These are phyloP conservation scores for Pelochelys cantorii DNA, from an alignment of 2,797 vertebrate genomes.

Conservation along the genomic window DNA sequence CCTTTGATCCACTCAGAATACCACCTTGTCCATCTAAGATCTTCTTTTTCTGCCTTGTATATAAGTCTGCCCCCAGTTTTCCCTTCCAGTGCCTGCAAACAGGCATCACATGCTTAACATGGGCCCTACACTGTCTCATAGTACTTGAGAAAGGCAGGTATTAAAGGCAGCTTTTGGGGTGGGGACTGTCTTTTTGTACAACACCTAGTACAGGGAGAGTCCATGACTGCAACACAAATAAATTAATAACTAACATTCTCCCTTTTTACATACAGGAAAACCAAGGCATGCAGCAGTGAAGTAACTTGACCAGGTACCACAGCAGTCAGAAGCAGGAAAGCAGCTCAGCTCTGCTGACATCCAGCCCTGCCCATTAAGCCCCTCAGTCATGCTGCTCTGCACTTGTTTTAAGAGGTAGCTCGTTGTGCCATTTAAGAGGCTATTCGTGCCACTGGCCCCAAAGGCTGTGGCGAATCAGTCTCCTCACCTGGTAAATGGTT, in stretches of 20 bases:
- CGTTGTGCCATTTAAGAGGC: neutral
- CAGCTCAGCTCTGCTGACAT: neutral
- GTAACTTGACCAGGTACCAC: neutral
- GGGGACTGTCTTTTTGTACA: neutral
- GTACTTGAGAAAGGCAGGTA: neutral
- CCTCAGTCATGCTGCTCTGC: neutral
- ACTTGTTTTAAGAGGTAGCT: neutral
- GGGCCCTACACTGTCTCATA: neutral
- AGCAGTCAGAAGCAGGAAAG: neutral
- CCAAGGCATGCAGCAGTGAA: neutral
- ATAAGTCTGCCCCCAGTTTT: neutral
- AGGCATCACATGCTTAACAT: too few species aligned
- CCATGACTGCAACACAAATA: neutral
- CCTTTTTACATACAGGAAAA: neutral
- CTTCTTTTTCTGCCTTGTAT: neutral
- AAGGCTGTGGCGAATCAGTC: neutral
- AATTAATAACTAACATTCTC: neutral
- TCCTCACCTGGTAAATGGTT: too few species aligned
- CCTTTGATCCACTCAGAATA: too few species aligned
- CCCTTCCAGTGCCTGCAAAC: neutral
- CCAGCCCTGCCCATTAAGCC: neutral
- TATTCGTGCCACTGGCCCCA: fast-evolving
- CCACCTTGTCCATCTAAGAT: too few species aligned
- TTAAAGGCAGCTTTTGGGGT: neutral
- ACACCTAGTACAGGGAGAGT: neutral